Evolutionary conservation across 2,888 invertebrate species (phyloP).

Genomic region (Tetramorium bicarinatum): DNA sequence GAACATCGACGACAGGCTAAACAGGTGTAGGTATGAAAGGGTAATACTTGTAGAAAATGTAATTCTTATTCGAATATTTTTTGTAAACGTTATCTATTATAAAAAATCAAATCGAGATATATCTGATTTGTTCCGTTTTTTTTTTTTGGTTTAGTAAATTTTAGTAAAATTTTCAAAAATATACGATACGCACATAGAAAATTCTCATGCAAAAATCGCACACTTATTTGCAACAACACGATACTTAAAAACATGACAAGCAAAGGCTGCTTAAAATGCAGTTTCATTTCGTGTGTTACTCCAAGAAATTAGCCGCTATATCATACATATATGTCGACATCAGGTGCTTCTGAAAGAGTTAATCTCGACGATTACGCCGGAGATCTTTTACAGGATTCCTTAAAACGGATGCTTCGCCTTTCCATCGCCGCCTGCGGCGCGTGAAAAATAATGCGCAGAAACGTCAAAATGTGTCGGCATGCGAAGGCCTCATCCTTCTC

Average conservation of each 20-base stretch:
- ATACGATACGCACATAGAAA: too few relatives aligned
- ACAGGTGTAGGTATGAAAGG: conserved; percentile 48
- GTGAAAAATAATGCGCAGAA: conserved; percentile 53
- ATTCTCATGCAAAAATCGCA: not conserved
- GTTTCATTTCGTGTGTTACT: conserved; percentile 16
- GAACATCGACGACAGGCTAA: conserved; percentile 47
- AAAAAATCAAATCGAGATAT: not conserved
- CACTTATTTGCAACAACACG: not conserved
- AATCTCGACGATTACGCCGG: conserved; percentile 28
- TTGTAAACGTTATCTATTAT: not conserved
- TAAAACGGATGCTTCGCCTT: conserved; percentile 17
- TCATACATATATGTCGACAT: conserved; percentile 16
- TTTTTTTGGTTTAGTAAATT: not conserved
- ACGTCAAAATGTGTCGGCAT: conserved; percentile 54
- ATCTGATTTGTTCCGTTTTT: not conserved
- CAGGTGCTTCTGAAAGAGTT: conserved; percentile 15
- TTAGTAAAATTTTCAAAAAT: not conserved
- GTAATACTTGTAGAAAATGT: conserved; percentile 25
- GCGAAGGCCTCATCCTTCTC: conserved; percentile 76
- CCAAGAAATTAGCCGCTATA: conserved; percentile 31
- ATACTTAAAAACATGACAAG: not conserved
- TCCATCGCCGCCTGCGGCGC: not conserved
- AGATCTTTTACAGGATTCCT: conserved; percentile 5
- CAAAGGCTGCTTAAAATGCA: conserved; percentile 2
- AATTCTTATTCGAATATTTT: conserved; percentile 59